Percentiles rank a stretch among this genome's conserved stretches.
Conservation (phyloP, 1,140 invertebrate genomes). For the Ridgeia piscesae region DNA sequence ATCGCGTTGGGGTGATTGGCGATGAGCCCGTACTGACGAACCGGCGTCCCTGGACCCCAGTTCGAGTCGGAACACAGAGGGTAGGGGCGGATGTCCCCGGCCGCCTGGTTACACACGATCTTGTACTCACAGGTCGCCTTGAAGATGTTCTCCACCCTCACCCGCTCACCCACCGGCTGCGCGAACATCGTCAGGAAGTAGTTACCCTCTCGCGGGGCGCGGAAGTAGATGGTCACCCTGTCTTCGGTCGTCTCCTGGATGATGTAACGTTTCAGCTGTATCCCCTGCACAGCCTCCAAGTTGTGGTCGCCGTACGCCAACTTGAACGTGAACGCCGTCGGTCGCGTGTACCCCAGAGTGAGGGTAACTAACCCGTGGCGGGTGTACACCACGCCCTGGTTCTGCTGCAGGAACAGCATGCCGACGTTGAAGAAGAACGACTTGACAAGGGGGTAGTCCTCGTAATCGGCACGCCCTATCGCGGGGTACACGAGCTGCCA, state of each 20-base stretch:
- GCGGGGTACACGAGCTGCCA: slow-evolving; percentile 52
- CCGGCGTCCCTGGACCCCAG: slow-evolving; percentile 55
- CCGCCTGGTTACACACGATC: slow-evolving; percentile 49
- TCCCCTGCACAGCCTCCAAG: slow-evolving; percentile 48
- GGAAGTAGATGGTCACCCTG: slow-evolving; percentile 50
- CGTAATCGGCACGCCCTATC: slow-evolving; percentile 50
- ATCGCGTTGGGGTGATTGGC: slow-evolving; percentile 44
- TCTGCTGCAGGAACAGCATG: slow-evolving; percentile 56
- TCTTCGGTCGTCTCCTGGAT: slow-evolving; percentile 54
- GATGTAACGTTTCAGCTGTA: slow-evolving; percentile 53
- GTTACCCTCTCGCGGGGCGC: slow-evolving; percentile 51
- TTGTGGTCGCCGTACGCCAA: slow-evolving; percentile 48
- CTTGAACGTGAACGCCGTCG: slow-evolving; percentile 57
- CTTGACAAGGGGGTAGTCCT: slow-evolving; percentile 57
- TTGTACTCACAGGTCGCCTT: slow-evolving; percentile 56
- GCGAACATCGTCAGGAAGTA: slow-evolving; percentile 58
- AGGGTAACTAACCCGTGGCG: slow-evolving; percentile 50
- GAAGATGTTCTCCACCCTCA: slow-evolving; percentile 29
- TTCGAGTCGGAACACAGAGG: slow-evolving; percentile 56
- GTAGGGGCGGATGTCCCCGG: slow-evolving; percentile 46
- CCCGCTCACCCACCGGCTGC: slow-evolving; percentile 27
- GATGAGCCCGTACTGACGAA: slow-evolving; percentile 51
- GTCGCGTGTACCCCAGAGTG: slow-evolving; percentile 53
- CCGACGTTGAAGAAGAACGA: slow-evolving; percentile 58
- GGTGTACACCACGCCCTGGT: slow-evolving; percentile 51